Percentiles rank a stretch among this genome's conserved stretches.
These are phyloP conservation scores for Dryadula phaetusa DNA, from an alignment of 2,888 invertebrate species.

Conservation along the genomic window DNA sequence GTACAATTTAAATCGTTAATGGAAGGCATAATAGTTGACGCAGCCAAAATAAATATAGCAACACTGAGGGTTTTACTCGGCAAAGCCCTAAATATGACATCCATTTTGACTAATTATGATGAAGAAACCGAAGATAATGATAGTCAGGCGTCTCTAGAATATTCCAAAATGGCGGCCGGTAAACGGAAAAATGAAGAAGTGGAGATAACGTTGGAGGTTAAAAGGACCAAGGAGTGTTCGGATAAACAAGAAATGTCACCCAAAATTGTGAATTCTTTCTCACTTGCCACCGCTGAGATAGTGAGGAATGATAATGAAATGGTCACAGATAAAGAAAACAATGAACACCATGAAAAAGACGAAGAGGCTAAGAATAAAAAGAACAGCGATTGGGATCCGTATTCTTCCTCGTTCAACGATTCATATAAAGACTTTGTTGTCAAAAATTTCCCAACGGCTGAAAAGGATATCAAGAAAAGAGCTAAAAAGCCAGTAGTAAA, in stretches of 20 bases:
- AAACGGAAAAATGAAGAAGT: constrained; percentile 29
- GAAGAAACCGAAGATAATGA: constrained; percentile 44
- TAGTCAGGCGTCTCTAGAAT: constrained; percentile 47
- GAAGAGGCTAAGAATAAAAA: constrained; percentile 11
- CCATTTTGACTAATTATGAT: constrained; percentile 53
- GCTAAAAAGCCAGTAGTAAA: constrained; percentile 49
- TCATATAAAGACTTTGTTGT: constrained; percentile 66
- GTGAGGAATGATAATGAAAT: background rate
- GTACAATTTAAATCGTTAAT: constrained; percentile 61
- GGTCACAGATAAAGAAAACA: constrained; percentile 21
- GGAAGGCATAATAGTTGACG: constrained; percentile 54
- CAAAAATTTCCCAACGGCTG: constrained; percentile 47
- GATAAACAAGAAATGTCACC: constrained; percentile 33
- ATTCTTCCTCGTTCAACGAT: constrained; percentile 64
- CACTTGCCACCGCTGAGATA: constrained; percentile 37
- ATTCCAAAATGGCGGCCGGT: constrained; percentile 4
- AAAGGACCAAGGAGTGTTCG: background rate
- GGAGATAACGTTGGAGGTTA: background rate
- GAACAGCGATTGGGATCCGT: constrained; percentile 16
- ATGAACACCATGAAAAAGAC: constrained; percentile 33
- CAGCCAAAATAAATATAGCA: constrained; percentile 54
- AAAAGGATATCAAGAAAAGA: constrained; percentile 39
- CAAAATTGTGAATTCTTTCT: constrained; percentile 48
- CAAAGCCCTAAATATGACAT: constrained; percentile 64
- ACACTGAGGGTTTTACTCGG: constrained; percentile 55